Evolutionary conservation across 2,797 vertebrate genomes (phyloP).

Genomic region (Sparidentex hasta): DNA sequence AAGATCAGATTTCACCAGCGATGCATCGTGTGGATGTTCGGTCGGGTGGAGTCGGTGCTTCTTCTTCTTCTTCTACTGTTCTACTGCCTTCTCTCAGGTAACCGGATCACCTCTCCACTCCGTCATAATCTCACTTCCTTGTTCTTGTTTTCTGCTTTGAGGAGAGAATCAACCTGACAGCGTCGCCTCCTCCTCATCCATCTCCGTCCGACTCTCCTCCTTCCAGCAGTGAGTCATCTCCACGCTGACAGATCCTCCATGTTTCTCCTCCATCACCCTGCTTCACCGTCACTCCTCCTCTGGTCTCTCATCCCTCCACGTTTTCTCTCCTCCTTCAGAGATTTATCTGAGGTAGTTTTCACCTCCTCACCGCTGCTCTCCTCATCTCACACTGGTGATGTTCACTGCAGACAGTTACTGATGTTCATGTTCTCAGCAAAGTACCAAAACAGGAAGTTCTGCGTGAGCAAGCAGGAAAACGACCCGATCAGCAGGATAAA

Average conservation of each 20-base stretch:
- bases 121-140: slow-evolving; percentile 39
- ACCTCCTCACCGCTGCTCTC: background rate
- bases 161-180: slow-evolving; percentile 40
- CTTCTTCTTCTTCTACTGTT: background rate
- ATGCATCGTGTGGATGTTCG: background rate
- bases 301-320: slow-evolving; percentile 34
- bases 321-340: slow-evolving; percentile 9
- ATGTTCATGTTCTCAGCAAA: too few species aligned
- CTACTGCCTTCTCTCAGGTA: slow-evolving; percentile 13
- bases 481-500: too few species aligned
- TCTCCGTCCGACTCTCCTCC: slow-evolving; percentile 31
- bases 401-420: background rate
- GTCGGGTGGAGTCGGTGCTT: slow-evolving; percentile 3
- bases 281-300: slow-evolving; percentile 45
- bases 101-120: slow-evolving; percentile 30
- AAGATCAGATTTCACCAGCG: background rate
- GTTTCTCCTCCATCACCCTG: slow-evolving; percentile 34
- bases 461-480: too few species aligned
- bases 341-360: background rate
- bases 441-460: too few species aligned
- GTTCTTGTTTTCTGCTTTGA: slow-evolving; percentile 22
- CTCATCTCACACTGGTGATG: background rate
- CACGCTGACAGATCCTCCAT: slow-evolving; percentile 44
- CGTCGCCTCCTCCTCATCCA: slow-evolving; percentile 25
- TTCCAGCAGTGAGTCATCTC: slow-evolving; percentile 54